Base-by-base conservation (phyloP, 2,888 invertebrate genomes). In the Phyllotreta striolata region DNA sequence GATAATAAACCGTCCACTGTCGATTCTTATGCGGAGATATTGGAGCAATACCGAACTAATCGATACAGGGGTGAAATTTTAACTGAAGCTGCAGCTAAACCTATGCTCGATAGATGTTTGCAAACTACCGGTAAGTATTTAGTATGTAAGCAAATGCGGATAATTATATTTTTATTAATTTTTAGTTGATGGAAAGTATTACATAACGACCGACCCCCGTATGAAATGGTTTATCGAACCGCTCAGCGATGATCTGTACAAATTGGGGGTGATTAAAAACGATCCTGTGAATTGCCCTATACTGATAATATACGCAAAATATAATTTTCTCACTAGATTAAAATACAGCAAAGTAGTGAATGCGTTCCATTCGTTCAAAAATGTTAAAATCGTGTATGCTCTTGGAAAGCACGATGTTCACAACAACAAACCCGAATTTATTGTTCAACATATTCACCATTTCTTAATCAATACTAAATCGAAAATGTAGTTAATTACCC, bases 381-480 rank as follows among this genome's bases (percentile, higher is more conserved):
- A 76, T 60, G 74, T 78, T 58, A 68, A 40, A 1, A 62, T 78
- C 65, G 61, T 75, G 70, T 0, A 80, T 1, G 84, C 88, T 0
- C 77, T 82, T 0, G 89, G 89, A 0, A 80, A 82, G 40, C 89
- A 89, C 67, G 88, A 89, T 70, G 85, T 88, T 0, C 89, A 89
- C 74, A 84, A 85, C 47, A 85, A 84, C 6, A 74, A 84, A 68
- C 88, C 89, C 0, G 85, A 86, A 66, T 73, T 77, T 6, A 79
- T 89, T 4, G 82, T 82, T 1, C 75, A 75, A 3, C 41, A 73
- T 46, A 68, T 79, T 40, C 68, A 46, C 13, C 69, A 73, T 46
- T 79, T 79, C 74, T 74, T 79, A 58, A 6, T 43, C 35, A 24
- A 6, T 1, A 6, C 9, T 0, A 44, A 56, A 13, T 14, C 56